Conservation (phyloP, 2,888 invertebrate species). For the Laothoe populi region DNA sequence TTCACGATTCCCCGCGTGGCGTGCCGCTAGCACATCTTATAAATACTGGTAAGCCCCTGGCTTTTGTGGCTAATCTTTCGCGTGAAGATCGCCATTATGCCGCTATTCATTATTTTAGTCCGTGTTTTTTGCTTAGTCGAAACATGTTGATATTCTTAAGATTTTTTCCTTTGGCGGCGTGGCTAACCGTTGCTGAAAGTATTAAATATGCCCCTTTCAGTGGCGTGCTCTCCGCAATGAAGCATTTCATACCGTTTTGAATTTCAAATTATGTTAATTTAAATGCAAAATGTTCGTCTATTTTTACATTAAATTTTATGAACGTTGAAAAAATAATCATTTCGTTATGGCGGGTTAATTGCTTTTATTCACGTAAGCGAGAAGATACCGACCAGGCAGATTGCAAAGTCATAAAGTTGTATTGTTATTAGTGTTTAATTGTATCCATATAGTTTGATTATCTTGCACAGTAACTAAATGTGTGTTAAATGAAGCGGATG, state of each 20-base stretch:
- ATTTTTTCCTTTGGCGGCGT: constrained; percentile 58
- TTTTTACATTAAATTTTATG: constrained; percentile 49
- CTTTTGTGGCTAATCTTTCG: constrained; percentile 83
- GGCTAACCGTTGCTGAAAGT: constrained; percentile 61
- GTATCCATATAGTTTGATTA: constrained; percentile 49
- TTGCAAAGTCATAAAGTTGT: background rate
- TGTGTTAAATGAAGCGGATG: constrained; percentile 62
- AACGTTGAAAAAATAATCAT: constrained; percentile 42
- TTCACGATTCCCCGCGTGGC: constrained; percentile 63
- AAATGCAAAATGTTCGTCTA: constrained; percentile 53
- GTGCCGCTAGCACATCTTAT: constrained; percentile 79
- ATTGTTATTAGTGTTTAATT: constrained; percentile 13
- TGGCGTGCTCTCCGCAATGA: constrained; percentile 63
- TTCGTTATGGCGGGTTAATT: constrained; percentile 15
- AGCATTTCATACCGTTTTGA: constrained; percentile 72
- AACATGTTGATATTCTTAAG: constrained; percentile 68
- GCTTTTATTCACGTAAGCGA: constrained; percentile 25
- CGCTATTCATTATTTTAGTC: constrained; percentile 80
- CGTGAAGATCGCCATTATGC: constrained; percentile 82
- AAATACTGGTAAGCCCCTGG: constrained; percentile 82
- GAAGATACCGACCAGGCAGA: background rate
- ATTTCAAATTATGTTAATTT: constrained; percentile 75
- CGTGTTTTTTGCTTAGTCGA: constrained; percentile 73
- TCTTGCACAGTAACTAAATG: constrained; percentile 64
- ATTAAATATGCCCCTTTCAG: constrained; percentile 71